A percentile compares a stretch with the other conserved stretches of the same genome.
These are phyloP conservation scores for Nomia melanderi DNA, from an alignment of 1,140 invertebrate species.

Conservation along the genomic window DNA sequence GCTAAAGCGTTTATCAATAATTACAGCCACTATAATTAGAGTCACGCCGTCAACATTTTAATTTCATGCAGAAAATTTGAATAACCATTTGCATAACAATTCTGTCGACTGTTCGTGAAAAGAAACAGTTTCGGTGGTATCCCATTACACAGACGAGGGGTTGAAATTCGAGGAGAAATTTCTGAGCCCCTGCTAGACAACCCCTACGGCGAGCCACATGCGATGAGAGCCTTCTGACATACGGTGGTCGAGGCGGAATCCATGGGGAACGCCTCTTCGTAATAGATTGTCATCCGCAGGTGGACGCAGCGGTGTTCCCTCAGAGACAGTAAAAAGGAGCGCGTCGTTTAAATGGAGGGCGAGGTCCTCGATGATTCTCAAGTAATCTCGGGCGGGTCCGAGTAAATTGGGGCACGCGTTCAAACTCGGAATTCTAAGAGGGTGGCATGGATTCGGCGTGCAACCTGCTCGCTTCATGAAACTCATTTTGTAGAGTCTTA, in stretches of 20 bases:
- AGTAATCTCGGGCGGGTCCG: conserved; percentile 11
- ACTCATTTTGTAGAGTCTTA: too few species aligned
- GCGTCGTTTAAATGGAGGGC: conserved; percentile 32
- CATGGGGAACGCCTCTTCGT: conserved; percentile 51
- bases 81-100: too few species aligned
- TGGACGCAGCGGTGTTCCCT: conserved; percentile 31
- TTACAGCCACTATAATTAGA: too few species aligned
- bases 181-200: conserved; percentile 3
- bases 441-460: neutral
- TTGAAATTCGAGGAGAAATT: conserved; percentile 11
- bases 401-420: conserved; percentile 34
- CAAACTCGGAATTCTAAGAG: neutral
- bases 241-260: conserved; percentile 44
- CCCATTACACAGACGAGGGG: neutral
- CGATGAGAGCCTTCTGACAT: conserved; percentile 13
- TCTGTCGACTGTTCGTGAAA: too few species aligned
- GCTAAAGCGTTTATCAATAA: too few species aligned
- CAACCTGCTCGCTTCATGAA: too few species aligned
- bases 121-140: neutral
- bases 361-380: conserved; percentile 22
- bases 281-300: conserved; percentile 61
- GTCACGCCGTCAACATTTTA: too few species aligned
- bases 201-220: neutral
- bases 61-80: too few species aligned
- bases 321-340: conserved; percentile 30